Evolutionary conservation across 1,140 invertebrate species (phyloP).

Genomic region (Druon quercuslanigerum): DNA sequence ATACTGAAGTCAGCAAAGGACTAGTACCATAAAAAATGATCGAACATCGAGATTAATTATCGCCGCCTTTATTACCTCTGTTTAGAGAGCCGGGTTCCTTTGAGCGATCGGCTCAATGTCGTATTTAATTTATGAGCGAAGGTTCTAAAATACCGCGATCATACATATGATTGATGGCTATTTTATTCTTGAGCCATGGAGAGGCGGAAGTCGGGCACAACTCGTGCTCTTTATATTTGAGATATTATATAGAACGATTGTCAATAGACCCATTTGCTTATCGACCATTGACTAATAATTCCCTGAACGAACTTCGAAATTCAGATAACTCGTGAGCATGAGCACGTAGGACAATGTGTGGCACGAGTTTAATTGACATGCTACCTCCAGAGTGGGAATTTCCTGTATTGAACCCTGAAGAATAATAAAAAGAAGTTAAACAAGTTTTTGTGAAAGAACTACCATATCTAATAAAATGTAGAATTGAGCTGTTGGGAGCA

Average conservation of each 20-base stretch:
- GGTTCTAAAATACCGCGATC: conserved; percentile 57
- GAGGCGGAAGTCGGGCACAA: conserved; percentile 50
- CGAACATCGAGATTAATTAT: conserved; percentile 55
- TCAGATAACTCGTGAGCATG: conserved; percentile 38
- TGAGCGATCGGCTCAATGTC: conserved; percentile 54
- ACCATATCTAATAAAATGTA: too few species aligned
- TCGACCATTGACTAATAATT: conserved; percentile 54
- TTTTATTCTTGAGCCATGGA: conserved; percentile 54
- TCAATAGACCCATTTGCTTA: conserved; percentile 53
- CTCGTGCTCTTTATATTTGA: conserved; percentile 45
- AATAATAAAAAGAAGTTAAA: too few species aligned
- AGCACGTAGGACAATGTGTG: too few species aligned
- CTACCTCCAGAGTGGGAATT: too few species aligned
- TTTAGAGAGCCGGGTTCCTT: conserved; percentile 46
- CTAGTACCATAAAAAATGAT: not conserved
- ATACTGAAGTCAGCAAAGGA: not conserved
- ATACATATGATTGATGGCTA: conserved; percentile 64
- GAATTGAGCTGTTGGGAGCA: too few species aligned
- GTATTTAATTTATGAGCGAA: conserved; percentile 62
- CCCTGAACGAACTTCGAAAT: conserved; percentile 39
- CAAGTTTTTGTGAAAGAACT: too few species aligned
- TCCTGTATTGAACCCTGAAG: too few species aligned
- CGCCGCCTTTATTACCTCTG: conserved; percentile 49
- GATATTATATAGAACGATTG: conserved; percentile 49
- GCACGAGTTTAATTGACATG: too few species aligned